These are phyloP conservation scores for Xylocampa areola DNA, from an alignment of 2,888 invertebrate species.

Conservation along the genomic window DNA sequence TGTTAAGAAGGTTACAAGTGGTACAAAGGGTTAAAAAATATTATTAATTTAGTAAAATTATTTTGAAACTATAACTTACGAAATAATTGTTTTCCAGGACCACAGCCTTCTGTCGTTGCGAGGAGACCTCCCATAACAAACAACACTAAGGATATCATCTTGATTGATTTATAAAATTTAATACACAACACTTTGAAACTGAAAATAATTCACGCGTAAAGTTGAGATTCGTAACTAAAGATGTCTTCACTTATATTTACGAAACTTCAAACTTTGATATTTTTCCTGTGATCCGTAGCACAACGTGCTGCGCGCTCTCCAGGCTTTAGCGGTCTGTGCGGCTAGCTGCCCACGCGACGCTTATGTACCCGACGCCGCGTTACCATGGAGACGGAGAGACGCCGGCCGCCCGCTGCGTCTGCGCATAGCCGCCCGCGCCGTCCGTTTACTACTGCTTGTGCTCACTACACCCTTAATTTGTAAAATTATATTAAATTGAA, in stretches of 20 bases:
- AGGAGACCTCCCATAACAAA: slow-evolving; percentile 86
- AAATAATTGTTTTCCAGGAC: slow-evolving; percentile 84
- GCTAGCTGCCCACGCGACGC: slow-evolving; percentile 66
- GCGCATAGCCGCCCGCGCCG: slow-evolving; percentile 58
- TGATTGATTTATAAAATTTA: slow-evolving; percentile 73
- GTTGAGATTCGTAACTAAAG: slow-evolving; percentile 89
- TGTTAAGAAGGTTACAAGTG: no score
- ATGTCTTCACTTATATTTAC: slow-evolving; percentile 83
- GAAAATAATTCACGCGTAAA: slow-evolving; percentile 77
- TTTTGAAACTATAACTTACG: slow-evolving; percentile 77
- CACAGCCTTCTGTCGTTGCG: slow-evolving; percentile 84
- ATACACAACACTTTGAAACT: slow-evolving; percentile 84
- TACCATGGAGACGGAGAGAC: slow-evolving; percentile 85
- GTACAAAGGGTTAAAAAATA: no score
- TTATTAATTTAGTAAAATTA: no score
- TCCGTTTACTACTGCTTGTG: slow-evolving; percentile 48
- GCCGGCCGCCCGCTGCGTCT: slow-evolving; percentile 75
- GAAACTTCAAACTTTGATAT: slow-evolving; percentile 84
- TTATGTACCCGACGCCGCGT: slow-evolving; percentile 80
- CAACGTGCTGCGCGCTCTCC: slow-evolving; percentile 87
- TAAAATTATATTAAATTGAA: slow-evolving; percentile 42
- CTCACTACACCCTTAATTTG: slow-evolving; percentile 50
- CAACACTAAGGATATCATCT: slow-evolving; percentile 88
- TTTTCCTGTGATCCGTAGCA: slow-evolving; percentile 86
- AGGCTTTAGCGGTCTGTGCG: slow-evolving; percentile 82